Evolutionary conservation across 2,888 invertebrate species (phyloP).

Genomic region (Xestia ashworthii): DNA sequence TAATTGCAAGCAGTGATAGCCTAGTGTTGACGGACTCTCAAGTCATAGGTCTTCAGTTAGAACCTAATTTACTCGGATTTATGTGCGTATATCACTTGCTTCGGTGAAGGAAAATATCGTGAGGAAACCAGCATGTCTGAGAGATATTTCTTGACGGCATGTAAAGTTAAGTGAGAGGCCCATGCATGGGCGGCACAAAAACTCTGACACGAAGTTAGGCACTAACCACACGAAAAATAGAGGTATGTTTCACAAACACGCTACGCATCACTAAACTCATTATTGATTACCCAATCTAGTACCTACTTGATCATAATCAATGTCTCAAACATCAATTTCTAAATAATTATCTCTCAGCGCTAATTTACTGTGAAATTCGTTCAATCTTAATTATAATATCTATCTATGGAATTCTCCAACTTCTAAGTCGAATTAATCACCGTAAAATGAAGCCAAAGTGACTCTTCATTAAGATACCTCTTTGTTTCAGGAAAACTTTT

Average conservation of each 20-base stretch:
- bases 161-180: too few relatives aligned
- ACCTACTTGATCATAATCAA: constrained; percentile 43
- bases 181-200: too few relatives aligned
- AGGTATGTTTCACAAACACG: not conserved
- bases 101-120: too few relatives aligned
- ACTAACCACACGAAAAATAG: too few relatives aligned
- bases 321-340: constrained; percentile 47
- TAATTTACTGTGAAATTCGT: constrained; percentile 62
- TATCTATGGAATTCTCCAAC: constrained; percentile 63
- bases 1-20: too few relatives aligned
- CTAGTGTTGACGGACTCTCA: too few relatives aligned
- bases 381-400: constrained; percentile 67
- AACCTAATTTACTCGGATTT: too few relatives aligned
- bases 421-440: constrained; percentile 68
- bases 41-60: too few relatives aligned
- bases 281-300: constrained; percentile 34
- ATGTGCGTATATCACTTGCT: too few relatives aligned
- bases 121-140: too few relatives aligned
- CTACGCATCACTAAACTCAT: not conserved
- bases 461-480: constrained; percentile 62
- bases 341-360: constrained; percentile 43
- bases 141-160: too few relatives aligned
- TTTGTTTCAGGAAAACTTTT: constrained; percentile 63
- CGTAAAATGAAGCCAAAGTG: constrained; percentile 63
- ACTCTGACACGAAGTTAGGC: too few relatives aligned